A percentile compares a stretch with the other conserved stretches of the same genome.
These are phyloP conservation scores for Trissolcus japonicus DNA, from an alignment of 2,888 invertebrate genomes.

Conservation along the genomic window DNA sequence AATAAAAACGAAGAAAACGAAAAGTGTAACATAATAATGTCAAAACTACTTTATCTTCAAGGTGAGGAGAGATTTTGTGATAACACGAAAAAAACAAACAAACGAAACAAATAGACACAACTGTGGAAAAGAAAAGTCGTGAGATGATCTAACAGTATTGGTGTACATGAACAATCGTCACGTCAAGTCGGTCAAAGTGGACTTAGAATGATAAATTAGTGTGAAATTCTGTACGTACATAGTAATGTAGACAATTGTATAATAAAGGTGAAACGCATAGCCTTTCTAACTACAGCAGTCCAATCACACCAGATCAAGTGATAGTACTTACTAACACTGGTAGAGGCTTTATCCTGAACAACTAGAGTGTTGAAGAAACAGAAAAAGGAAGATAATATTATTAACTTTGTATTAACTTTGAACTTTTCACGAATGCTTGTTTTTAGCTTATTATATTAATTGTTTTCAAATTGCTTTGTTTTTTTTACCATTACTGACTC, in stretches of 20 bases:
- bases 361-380: conserved; percentile 84
- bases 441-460: conserved; percentile 13
- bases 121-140: background rate
- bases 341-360: conserved; percentile 99
- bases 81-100: background rate
- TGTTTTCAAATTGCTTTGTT: no score
- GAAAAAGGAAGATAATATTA: conserved; percentile 74
- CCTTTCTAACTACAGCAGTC: conserved; percentile 77
- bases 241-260: conserved; percentile 45
- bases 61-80: no score
- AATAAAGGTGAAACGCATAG: conserved; percentile 71
- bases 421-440: conserved; percentile 6
- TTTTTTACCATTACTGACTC: no score
- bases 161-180: conserved; percentile 40
- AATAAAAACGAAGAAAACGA: no score
- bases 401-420: conserved; percentile 65
- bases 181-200: conserved; percentile 38
- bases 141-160: background rate
- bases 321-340: conserved; percentile 97
- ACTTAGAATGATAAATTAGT: conserved; percentile 33
- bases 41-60: no score
- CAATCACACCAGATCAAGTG: conserved; percentile 78
- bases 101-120: background rate
- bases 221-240: conserved; percentile 49
- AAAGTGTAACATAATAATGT: no score